Percentiles rank a stretch among this genome's conserved stretches.
Conservation (phyloP, 2,888 invertebrate species). For the Drosophila limbata region DNA sequence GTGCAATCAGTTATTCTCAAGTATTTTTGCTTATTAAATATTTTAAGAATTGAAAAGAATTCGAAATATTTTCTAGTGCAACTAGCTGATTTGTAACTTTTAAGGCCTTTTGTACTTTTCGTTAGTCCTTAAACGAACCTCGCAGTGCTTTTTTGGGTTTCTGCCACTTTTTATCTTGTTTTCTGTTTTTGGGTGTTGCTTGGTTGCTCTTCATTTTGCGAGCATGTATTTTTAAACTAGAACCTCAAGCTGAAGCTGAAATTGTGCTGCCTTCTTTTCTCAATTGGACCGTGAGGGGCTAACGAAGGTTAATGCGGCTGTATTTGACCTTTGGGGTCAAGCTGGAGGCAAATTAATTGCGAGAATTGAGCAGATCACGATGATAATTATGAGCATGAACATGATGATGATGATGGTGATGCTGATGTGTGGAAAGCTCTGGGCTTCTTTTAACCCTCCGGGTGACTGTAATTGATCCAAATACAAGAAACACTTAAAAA, state of each 20-base stretch:
- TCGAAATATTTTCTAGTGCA: not conserved
- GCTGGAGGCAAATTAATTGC: slow-evolving; percentile 78
- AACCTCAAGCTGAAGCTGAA: slow-evolving; percentile 33
- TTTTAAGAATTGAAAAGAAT: not conserved
- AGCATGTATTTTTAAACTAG: slow-evolving; percentile 39
- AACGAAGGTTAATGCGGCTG: slow-evolving; percentile 84
- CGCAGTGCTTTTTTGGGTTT: slow-evolving; percentile 2
- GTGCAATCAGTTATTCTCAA: slow-evolving; percentile 8
- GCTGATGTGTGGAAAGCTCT: slow-evolving; percentile 20
- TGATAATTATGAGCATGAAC: slow-evolving; percentile 6
- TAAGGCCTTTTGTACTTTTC: not conserved
- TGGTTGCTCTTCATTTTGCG: slow-evolving; percentile 18
- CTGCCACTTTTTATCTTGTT: slow-evolving; percentile 5
- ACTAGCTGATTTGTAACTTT: not conserved
- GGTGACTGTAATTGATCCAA: slow-evolving; percentile 62
- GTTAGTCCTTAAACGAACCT: slow-evolving; percentile 20
- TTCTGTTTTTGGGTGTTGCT: slow-evolving; percentile 14
- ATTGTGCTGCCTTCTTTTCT: slow-evolving; percentile 33
- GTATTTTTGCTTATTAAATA: not conserved
- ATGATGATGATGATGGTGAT: slow-evolving; percentile 9
- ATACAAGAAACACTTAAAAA: slow-evolving; percentile 23
- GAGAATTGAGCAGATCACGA: slow-evolving; percentile 57
- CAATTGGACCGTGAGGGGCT: slow-evolving; percentile 77
- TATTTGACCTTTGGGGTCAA: slow-evolving; percentile 82
- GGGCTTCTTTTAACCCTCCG: slow-evolving; percentile 12